Base-by-base conservation (phyloP, 2,797 vertebrate species). In the Paedocypris micromegethes region DNA sequence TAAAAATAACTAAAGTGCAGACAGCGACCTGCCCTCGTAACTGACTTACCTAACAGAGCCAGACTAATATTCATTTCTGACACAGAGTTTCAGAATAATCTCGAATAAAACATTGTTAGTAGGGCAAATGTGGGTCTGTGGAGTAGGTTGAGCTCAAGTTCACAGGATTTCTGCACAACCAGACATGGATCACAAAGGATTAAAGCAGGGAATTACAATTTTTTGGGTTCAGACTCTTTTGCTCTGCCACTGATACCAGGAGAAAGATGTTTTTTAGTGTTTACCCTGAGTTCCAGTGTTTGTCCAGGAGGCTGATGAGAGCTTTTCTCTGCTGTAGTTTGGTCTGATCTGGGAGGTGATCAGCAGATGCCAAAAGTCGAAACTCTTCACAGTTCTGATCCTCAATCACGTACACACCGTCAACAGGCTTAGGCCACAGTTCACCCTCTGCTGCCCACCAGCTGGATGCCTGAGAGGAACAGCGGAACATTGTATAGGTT, bases 271-370 rank as follows among this genome's bases (percentile, higher is more conserved):
- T 4, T 52, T 2, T n/a, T 3, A 48, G 5, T 68, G 55, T 64
- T 77, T 88, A 92, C 91, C 90, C 90, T 1, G 84, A 82, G 53
- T 89, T 83, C 91, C 91, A 92, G 85, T 92, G 88, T 47, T 69
- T 60, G 3, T 82, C 80, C 79, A 92, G 80, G 61, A 90, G 81
- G 64, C 74, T 70, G 73, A 91, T 77, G 61, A 92, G 77, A 44
- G 80, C 68, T 46, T 3, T 45, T 64, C 89, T 87, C 81, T 91
- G 91, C 73, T 81, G 76, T 68, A 82, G 75, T 66, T 90, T 87
- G 66, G 51, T 3, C 4, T 77, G 3, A 42, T 53, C 69, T 0
- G 78, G 39, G 50, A 91, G 81, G 58, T 83, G 79, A 53, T 80
- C 73, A 6, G 84, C 85, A 0, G 88, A 86, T 68, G 82, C 81